Conservation (phyloP, 2,888 invertebrate species). For the Melanostoma scalare region DNA sequence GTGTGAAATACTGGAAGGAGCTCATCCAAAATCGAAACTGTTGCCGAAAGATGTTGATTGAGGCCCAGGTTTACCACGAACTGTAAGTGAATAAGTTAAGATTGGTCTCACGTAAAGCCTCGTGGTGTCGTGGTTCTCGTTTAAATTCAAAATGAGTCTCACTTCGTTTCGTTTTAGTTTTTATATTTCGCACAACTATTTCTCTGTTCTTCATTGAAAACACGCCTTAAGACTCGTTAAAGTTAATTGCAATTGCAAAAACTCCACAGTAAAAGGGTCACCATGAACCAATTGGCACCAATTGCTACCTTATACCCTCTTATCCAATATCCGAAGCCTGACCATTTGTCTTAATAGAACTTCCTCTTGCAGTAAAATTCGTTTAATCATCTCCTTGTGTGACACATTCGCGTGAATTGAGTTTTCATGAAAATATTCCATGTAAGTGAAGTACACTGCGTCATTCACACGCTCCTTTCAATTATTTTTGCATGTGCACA, state of each 20-base stretch:
- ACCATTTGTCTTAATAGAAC: slow-evolving; percentile 21
- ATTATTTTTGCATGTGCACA: slow-evolving; percentile 63
- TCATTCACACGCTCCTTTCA: slow-evolving; percentile 52
- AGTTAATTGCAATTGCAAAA: slow-evolving; percentile 12
- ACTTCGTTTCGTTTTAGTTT: too few relatives aligned
- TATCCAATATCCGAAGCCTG: slow-evolving; percentile 25
- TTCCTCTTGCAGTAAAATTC: slow-evolving; percentile 9
- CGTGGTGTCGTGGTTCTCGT: too few relatives aligned
- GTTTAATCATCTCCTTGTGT: slow-evolving; percentile 5
- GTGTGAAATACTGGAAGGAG: too few relatives aligned
- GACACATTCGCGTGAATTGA: background rate
- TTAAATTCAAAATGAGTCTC: too few relatives aligned
- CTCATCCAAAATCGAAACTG: too few relatives aligned
- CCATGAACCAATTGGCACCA: slow-evolving; percentile 24
- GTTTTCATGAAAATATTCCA: slow-evolving; percentile 20
- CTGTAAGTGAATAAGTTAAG: too few relatives aligned
- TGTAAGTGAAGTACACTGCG: slow-evolving; percentile 18
- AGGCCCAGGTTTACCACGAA: too few relatives aligned
- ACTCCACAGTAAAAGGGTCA: slow-evolving; percentile 23
- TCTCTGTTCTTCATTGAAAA: too few relatives aligned
- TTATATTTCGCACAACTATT: too few relatives aligned
- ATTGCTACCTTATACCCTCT: background rate
- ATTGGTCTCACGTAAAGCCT: too few relatives aligned
- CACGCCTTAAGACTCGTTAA: background rate
- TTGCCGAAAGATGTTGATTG: too few relatives aligned